Percentiles rank a stretch among this genome's conserved stretches.
Conservation (phyloP, 2,113 vertebrate species). For the Hystrix brachyura region DNA sequence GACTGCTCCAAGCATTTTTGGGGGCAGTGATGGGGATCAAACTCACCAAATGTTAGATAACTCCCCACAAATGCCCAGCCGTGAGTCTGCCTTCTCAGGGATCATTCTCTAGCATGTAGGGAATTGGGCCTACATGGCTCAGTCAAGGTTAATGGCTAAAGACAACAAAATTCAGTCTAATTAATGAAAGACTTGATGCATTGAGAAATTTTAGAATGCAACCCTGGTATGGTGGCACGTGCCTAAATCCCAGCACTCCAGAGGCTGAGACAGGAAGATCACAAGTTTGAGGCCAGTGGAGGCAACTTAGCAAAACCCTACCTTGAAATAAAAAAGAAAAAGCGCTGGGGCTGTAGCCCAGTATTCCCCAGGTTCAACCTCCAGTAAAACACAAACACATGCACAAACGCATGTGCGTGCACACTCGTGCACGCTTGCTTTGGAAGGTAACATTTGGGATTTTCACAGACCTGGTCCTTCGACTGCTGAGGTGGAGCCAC, state of each 20-base stretch:
- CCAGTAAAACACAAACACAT: not conserved
- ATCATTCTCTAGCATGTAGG: not conserved
- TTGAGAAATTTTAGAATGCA: not conserved
- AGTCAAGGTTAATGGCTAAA: not conserved
- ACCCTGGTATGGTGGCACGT: not conserved
- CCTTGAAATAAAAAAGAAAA: not conserved
- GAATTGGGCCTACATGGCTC: not conserved
- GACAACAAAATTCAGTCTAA: not conserved
- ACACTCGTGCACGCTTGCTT: not conserved
- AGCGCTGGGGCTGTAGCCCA: not conserved
- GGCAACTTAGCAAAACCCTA: not conserved
- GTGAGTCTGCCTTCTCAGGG: not conserved
- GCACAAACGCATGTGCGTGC: too few relatives aligned
- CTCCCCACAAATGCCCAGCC: not conserved
- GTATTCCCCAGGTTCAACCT: not conserved
- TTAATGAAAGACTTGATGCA: not conserved
- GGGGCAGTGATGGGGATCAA: not conserved
- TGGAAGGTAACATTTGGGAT: not conserved
- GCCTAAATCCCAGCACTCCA: not conserved
- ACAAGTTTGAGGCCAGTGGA: not conserved
- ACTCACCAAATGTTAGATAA: not conserved
- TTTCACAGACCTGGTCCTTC: not conserved
- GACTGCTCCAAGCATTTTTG: not conserved
- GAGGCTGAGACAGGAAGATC: not conserved
- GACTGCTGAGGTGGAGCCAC: not conserved